Evolutionary conservation across 1,140 invertebrate species (phyloP), one percentile per base, ranked within the genome.

Genomic region (Ceratosolen fusciceps): DNA sequence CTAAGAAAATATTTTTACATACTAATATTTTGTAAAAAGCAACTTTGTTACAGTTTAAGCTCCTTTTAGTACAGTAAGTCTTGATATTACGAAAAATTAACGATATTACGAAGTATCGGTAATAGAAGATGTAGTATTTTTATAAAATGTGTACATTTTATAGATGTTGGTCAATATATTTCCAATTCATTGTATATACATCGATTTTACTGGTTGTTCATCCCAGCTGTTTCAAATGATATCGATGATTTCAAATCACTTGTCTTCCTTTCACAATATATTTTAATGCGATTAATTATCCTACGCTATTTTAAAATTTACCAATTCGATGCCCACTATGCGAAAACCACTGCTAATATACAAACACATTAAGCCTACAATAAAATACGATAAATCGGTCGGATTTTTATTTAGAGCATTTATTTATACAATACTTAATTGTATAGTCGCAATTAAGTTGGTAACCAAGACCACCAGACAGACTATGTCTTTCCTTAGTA

Each of bases 131-230:
- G 24, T 62, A 29, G 14, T 74, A 47, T 74, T 60, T 74, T 74
- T 74, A 29, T 62, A 62, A 74, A 43, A 62, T 47, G 72, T 62
- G 26, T n/a, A 31, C 34, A 74, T 74, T 74, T 74, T 62, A 47
- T 47, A 58, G 47, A 74, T 39, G 26, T 26, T 74, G 34, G 16
- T 39, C 10, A 56, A 58, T 56, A 39, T 39, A 12, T 47, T 74
- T 74, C 21, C 29, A 62, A 14, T 62, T 12, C 47, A 47, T 60
- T 24, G 43, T 47, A 21, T 60, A 60, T 21, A 24, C 60, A 39
- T 29, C 24, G 2, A 74, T 60, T 71, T 24, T 47, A 68, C 47
- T 47, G 31, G 5, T 37, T 65, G 21, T 65, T n/a, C 2, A 65
- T n/a, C 31, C 8, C n/a, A 65, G 37, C 1, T 34, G 16, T 62